phyloP scores from a whole-genome alignment of 2,113 vertebrate species.

The Alethe diademata region DNA sequence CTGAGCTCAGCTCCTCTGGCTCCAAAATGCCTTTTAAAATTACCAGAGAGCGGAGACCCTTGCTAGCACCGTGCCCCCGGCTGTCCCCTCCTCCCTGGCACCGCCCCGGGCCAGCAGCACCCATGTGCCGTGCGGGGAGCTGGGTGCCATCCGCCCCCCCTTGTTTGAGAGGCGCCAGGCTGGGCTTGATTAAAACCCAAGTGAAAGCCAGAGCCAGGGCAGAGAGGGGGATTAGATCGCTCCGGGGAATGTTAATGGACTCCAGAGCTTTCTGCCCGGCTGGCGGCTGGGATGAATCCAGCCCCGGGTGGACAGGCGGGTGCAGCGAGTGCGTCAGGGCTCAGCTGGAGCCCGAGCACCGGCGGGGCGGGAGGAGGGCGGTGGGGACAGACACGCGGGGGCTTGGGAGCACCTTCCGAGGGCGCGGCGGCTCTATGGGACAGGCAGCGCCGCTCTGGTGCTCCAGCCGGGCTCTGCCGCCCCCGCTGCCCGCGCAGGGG shows the following conservation, averaged over 20 bases:
- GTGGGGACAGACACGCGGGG: too few species aligned
- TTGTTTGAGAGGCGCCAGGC: conserved; percentile 34
- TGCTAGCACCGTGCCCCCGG: neutral
- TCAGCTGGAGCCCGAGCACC: neutral
- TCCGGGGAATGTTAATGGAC: conserved; percentile 46
- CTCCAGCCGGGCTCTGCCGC: neutral
- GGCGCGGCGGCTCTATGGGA: neutral
- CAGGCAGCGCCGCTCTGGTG: neutral
- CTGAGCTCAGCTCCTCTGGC: conserved; percentile 62
- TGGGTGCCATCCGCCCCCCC: neutral
- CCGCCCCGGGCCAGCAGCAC: neutral
- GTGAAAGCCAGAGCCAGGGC: conserved; percentile 43
- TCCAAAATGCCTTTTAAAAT: conserved; percentile 54
- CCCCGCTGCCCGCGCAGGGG: neutral
- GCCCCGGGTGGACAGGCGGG: neutral
- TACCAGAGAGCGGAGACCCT: conserved; percentile 28
- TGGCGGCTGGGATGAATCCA: neutral
- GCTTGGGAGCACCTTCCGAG: neutral
- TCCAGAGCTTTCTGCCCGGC: conserved; percentile 35
- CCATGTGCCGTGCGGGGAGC: neutral
- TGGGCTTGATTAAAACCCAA: conserved; percentile 38
- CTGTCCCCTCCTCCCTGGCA: neutral
- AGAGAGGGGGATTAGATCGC: conserved; percentile 41
- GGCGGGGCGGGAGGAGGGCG: neutral
- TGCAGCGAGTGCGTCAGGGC: neutral